Evolutionary conservation across 2,797 vertebrate genomes (phyloP).

Genomic region (Chiroxiphia lanceolata): DNA sequence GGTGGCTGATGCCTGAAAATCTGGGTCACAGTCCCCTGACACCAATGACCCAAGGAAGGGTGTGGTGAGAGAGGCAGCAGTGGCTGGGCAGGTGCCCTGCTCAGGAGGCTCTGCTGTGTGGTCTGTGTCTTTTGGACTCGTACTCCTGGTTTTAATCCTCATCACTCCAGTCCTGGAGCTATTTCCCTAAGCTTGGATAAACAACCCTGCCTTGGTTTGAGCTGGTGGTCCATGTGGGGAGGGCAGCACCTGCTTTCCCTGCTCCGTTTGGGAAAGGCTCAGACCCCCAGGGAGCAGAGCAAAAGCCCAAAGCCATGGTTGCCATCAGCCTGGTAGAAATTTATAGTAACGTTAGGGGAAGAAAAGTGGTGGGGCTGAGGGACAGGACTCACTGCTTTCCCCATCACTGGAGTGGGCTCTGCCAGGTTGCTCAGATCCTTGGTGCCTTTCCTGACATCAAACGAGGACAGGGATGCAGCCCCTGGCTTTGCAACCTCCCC

Average conservation of each 20-base stretch:
- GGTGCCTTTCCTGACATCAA: background rate
- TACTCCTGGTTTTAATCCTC: background rate
- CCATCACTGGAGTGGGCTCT: rapidly evolving
- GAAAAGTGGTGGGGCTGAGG: background rate
- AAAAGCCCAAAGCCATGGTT: background rate
- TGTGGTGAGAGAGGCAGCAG: background rate
- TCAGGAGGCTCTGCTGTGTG: background rate
- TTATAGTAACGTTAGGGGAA: rapidly evolving
- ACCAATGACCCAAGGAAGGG: rapidly evolving
- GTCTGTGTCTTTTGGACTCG: background rate
- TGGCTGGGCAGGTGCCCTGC: rapidly evolving
- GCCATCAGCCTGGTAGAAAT: background rate
- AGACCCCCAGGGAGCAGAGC: background rate
- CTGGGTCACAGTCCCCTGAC: background rate
- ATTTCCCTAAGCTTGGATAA: background rate
- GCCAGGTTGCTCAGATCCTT: background rate
- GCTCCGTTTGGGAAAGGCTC: background rate
- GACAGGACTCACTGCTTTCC: background rate
- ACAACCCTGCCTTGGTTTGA: background rate
- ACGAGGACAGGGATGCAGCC: background rate
- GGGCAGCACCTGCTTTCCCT: background rate
- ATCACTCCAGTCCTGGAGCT: background rate
- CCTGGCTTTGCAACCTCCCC: background rate
- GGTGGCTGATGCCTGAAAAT: background rate
- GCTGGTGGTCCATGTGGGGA: background rate